phyloP scores from a whole-genome alignment of 2,797 vertebrate species.

The Odontamblyopus rebecca region DNA sequence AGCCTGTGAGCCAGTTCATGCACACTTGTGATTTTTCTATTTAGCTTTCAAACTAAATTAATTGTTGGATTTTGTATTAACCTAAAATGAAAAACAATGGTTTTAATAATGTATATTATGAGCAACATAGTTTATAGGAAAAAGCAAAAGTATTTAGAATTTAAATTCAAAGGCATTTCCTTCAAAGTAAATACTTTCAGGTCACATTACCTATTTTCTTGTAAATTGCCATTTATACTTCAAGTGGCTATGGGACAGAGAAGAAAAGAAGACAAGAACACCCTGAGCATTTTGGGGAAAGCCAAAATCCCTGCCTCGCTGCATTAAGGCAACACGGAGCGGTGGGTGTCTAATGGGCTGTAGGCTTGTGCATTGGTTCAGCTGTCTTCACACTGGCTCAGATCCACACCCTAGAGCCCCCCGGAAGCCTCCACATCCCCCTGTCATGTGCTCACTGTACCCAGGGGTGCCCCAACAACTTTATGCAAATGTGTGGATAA shows the following conservation, averaged over 20 bases:
- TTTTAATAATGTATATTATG: not conserved
- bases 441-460: conserved; percentile 75
- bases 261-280: conserved; percentile 63
- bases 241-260: conserved; percentile 47
- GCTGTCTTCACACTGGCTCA: conserved; percentile 80
- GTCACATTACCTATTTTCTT: conserved; percentile 34
- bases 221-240: conserved; percentile 49
- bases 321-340: conserved; percentile 81
- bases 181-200: conserved; percentile 10
- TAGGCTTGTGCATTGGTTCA: conserved; percentile 78
- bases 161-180: not conserved
- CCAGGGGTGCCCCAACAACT: conserved; percentile 67
- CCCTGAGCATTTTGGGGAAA: conserved; percentile 67
- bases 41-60: conserved; percentile 17
- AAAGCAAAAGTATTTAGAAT: too few relatives aligned
- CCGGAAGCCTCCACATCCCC: conserved; percentile 76
- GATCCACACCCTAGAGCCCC: conserved; percentile 78
- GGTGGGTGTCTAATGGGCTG: conserved; percentile 83
- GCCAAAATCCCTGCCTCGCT: conserved; percentile 78
- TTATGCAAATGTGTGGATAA: conserved; percentile 68
- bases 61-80: not conserved
- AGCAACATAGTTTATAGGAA: not conserved
- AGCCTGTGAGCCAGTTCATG: conserved; percentile 34
- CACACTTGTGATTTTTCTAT: conserved; percentile 34
- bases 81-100: not conserved